Evolutionary conservation across 2,888 invertebrate genomes (phyloP).

Genomic region (Tiphia femorata): DNA sequence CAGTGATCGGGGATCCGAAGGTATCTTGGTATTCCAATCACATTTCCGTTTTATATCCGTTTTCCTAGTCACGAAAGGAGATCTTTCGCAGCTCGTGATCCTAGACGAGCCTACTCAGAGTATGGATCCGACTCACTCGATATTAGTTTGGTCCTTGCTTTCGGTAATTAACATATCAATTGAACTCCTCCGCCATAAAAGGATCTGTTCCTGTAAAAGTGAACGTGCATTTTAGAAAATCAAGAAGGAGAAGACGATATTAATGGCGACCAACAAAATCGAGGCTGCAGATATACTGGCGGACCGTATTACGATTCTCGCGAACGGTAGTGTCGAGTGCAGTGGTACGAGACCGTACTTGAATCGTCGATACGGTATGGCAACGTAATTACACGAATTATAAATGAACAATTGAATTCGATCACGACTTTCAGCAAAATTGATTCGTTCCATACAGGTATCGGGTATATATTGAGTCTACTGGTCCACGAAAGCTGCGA

Average conservation of each 20-base stretch:
- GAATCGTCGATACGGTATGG: slow-evolving; percentile 38
- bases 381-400: slow-evolving; percentile 1
- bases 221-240: slow-evolving; percentile 22
- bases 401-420: not conserved
- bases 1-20: slow-evolving; percentile 36
- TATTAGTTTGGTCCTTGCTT: slow-evolving; percentile 32
- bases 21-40: slow-evolving; percentile 9
- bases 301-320: slow-evolving; percentile 41
- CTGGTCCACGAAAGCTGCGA: slow-evolving; percentile 25
- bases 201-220: too few relatives aligned
- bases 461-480: slow-evolving; percentile 32
- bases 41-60: not conserved
- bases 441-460: slow-evolving; percentile 15
- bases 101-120: slow-evolving; percentile 42
- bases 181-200: not conserved
- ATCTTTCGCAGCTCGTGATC: slow-evolving; percentile 26
- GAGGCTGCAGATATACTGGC: slow-evolving; percentile 40
- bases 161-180: slow-evolving; percentile 16
- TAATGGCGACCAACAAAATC: slow-evolving; percentile 43
- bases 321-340: slow-evolving; percentile 37
- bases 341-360: slow-evolving; percentile 40
- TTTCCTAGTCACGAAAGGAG: not conserved
- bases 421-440: not conserved
- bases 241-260: slow-evolving; percentile 32
- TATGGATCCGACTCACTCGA: slow-evolving; percentile 31